Conservation (phyloP, 2,113 vertebrate species). For the Chloropsis hardwickii region DNA sequence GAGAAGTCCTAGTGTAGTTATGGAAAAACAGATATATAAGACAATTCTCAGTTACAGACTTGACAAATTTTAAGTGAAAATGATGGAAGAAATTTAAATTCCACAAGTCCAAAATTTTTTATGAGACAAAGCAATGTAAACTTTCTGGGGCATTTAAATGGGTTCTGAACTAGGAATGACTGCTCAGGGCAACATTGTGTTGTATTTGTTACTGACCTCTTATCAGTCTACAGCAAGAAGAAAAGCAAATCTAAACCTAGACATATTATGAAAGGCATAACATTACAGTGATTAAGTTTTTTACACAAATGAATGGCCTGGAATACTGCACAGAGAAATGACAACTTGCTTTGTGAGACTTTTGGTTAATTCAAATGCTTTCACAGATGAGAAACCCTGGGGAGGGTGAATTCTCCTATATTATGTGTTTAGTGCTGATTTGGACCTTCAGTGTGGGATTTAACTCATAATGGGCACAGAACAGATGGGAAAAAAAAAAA, state of each 20-base stretch:
- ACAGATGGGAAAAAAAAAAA: fast-evolving
- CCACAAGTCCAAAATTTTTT: not conserved
- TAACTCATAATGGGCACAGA: not conserved
- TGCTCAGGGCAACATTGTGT: not conserved
- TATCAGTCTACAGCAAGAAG: not conserved
- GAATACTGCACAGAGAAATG: not conserved
- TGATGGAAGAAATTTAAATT: not conserved
- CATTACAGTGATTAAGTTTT: not conserved
- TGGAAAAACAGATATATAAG: not conserved
- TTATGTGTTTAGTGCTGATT: not conserved
- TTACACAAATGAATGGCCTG: not conserved
- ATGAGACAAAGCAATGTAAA: not conserved
- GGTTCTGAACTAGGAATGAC: not conserved
- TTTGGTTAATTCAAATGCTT: not conserved
- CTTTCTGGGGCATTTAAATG: not conserved
- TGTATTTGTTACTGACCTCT: not conserved
- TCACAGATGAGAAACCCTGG: not conserved
- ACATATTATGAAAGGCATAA: not conserved
- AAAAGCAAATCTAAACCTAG: not conserved
- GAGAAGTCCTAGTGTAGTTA: not conserved
- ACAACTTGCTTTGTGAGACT: not conserved
- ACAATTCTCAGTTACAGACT: not conserved
- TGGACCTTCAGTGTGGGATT: not conserved
- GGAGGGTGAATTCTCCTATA: not conserved
- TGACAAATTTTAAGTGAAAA: not conserved